A percentile compares a stretch with the other conserved stretches of the same genome.
phyloP scores from a whole-genome alignment of 1,140 invertebrate genomes.

The Temnothorax longispinosus region DNA sequence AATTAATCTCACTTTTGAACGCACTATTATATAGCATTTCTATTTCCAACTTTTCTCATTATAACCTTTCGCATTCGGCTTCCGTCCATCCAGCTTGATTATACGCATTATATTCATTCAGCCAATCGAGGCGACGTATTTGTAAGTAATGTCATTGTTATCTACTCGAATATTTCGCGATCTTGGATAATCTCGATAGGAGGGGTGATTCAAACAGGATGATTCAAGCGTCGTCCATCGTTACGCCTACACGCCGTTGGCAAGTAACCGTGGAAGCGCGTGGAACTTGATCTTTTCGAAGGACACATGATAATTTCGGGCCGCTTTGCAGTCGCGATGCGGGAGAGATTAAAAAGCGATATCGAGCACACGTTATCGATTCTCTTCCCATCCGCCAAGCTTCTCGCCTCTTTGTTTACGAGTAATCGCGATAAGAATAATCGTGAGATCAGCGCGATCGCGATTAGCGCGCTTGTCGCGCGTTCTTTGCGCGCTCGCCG shows the following conservation, averaged over 20 bases:
- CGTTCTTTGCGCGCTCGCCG: background rate
- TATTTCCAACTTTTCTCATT: background rate
- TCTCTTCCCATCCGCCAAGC: background rate
- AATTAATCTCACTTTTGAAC: slow-evolving; percentile 1
- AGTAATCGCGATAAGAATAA: background rate
- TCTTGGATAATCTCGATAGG: background rate
- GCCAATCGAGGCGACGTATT: background rate
- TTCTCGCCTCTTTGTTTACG: background rate
- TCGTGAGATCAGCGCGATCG: background rate
- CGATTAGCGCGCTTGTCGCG: background rate
- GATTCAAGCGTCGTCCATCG: background rate
- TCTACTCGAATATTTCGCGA: background rate
- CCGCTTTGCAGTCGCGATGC: background rate
- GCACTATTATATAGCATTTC: background rate
- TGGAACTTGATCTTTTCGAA: slow-evolving; percentile 18
- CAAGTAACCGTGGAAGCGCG: no score
- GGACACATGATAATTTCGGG: background rate
- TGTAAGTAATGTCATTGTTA: background rate
- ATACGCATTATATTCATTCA: background rate
- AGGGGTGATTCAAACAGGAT: background rate
- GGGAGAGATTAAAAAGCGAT: background rate
- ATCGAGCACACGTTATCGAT: background rate
- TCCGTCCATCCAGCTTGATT: background rate
- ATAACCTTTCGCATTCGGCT: background rate
- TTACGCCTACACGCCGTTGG: background rate